These are phyloP conservation scores for Furcifer pardalis DNA, from an alignment of 2,797 vertebrate species.

Conservation along the genomic window DNA sequence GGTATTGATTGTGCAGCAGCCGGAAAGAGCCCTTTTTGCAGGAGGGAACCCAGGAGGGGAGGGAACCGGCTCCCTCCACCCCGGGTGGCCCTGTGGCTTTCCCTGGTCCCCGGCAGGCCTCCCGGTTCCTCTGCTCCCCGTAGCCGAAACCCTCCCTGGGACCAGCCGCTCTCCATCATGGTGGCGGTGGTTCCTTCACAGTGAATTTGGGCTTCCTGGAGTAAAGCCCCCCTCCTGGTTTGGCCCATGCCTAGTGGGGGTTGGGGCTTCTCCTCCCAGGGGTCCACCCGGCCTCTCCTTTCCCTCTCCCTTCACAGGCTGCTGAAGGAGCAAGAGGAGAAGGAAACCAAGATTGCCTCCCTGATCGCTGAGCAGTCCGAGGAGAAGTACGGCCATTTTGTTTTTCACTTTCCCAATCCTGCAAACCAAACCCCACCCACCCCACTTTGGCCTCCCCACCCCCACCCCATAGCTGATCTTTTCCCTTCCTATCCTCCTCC, in stretches of 20 bases:
- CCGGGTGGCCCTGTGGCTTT: no score
- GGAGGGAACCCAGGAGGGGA: no score
- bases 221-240: no score
- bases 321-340: slow-evolving; percentile 70
- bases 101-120: no score
- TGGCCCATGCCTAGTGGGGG: no score
- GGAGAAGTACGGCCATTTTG: slow-evolving; percentile 64
- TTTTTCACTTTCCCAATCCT: rapidly evolving
- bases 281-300: neutral
- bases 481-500: neutral
- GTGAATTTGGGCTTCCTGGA: no score
- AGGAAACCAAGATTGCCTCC: slow-evolving; percentile 69
- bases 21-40: no score
- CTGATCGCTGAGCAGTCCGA: slow-evolving; percentile 72
- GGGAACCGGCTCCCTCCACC: no score
- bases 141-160: neutral
- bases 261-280: no score
- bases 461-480: no score
- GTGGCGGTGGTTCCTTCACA: no score
- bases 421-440: rapidly evolving
- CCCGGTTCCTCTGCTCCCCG: rapidly evolving
- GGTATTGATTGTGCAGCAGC: slow-evolving; percentile 71
- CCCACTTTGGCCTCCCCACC: no score
- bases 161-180: neutral
- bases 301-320: slow-evolving; percentile 34